These are phyloP conservation scores for Psammodynastes pulverulentus DNA, from an alignment of 2,113 vertebrate species.

Conservation along the genomic window DNA sequence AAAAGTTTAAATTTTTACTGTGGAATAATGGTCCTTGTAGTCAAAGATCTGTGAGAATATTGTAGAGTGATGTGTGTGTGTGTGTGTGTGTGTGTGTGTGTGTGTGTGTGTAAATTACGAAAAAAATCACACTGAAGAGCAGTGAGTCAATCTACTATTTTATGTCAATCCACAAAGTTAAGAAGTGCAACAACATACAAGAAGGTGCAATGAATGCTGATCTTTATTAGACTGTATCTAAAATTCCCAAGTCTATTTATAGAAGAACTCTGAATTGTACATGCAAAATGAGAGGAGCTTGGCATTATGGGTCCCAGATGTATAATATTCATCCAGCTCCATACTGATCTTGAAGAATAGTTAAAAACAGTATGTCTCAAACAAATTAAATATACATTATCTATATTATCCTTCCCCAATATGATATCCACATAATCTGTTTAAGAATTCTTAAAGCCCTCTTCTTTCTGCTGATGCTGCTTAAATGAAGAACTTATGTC, in stretches of 20 bases:
- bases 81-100: too few species aligned
- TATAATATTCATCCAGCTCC: neutral
- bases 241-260: neutral
- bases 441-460: neutral
- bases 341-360: neutral
- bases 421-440: neutral
- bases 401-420: neutral
- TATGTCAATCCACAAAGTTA: neutral
- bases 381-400: neutral
- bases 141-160: neutral
- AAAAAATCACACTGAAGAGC: neutral
- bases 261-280: neutral
- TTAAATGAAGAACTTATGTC: neutral
- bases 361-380: neutral
- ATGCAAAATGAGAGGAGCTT: neutral
- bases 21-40: slow-evolving; percentile 2
- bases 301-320: neutral
- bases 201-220: neutral
- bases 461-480: neutral
- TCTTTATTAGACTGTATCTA: neutral
- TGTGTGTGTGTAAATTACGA: neutral
- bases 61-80: neutral
- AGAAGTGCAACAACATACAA: neutral
- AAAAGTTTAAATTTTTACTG: neutral
- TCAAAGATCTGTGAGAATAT: neutral